Evolutionary conservation across 2,888 invertebrate genomes (phyloP), one percentile per base, ranked within the genome.

Genomic region (Drosophila infuscata): DNA sequence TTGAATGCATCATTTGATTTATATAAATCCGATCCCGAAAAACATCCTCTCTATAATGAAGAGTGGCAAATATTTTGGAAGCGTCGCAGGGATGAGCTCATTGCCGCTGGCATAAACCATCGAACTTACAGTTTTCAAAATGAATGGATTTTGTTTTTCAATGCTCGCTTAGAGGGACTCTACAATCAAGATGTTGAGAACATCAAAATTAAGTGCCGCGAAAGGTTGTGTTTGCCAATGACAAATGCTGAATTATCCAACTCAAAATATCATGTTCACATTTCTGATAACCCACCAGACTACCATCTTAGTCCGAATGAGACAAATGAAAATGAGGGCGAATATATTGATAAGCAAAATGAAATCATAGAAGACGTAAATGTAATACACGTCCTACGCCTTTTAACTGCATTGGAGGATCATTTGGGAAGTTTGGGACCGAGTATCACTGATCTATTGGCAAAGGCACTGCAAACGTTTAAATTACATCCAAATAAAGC

Each of bases 1-100:
- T 73, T 92, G n/a, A 90, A 92, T 38, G 68, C 96, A 89, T 95
- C 96, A 86, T 96, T 96, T 64, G 74, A 77, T 4, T 58, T 84
- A 5, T 92, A 91, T 68, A 84, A 86, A 90, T 96, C 96, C 88
- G 96, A 97, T 90, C 97, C 97, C 0, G 97, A 97, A 91, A 96
- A 96, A 78, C 97, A 97, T 93, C 97, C 97, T 0, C 94, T 95
- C 9, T 97, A 97, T 91, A 96, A 96, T 0, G 96, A 96, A 53
- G 97, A 98, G 91, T 98, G 97, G 98, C 96, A 97, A 91, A 96
- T 95, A 90, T 97, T 97, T 92, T 97, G 97, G 97, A 97, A 97
- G 89, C 94, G 94, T 33, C 95, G 97, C 2, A 97, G 96, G 91
- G 96, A 96, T 91, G 96, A 97, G 92, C 93, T 97, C 52, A 77